Evolutionary conservation across 2,797 vertebrate species (phyloP).

Genomic region (Karalla daura): DNA sequence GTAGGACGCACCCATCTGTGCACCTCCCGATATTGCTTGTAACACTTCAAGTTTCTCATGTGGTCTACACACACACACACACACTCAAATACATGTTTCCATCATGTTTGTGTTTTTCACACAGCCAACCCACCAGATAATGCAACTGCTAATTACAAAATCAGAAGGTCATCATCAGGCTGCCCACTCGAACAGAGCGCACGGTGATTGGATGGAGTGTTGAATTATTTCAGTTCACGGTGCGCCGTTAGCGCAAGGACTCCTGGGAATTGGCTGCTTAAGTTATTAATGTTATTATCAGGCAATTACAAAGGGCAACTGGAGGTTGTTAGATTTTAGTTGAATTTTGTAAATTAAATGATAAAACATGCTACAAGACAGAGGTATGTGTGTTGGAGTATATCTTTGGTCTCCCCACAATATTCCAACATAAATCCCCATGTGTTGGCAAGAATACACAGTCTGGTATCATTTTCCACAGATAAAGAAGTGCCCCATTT

Average conservation of each 20-base stretch:
- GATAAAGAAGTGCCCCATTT: no score
- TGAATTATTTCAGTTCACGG: conserved; percentile 13
- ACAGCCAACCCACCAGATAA: conserved; percentile 14
- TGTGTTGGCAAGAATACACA: not conserved
- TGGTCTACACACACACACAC: conserved; percentile 41
- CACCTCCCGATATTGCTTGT: conserved; percentile 38
- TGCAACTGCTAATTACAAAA: conserved; percentile 40
- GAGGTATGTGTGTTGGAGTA: not conserved
- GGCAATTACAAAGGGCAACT: conserved; percentile 12
- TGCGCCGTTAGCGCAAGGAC: conserved; percentile 1
- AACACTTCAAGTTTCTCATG: conserved; percentile 34
- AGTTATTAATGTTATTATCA: conserved; percentile 13
- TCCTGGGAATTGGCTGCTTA: not conserved
- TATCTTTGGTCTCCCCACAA: no score
- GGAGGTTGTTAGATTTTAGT: not conserved
- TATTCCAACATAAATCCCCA: not conserved
- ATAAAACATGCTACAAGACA: not conserved
- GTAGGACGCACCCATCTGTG: conserved; percentile 46
- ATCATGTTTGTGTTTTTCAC: conserved; percentile 15
- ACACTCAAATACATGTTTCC: conserved; percentile 1
- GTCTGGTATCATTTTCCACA: no score
- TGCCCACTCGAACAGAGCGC: conserved; percentile 23
- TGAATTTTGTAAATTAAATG: not conserved
- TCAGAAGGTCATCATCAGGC: conserved; percentile 38
- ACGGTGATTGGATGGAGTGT: conserved; percentile 19